Conservation (phyloP, 2,888 invertebrate species). For the Diplolepis rosae region DNA sequence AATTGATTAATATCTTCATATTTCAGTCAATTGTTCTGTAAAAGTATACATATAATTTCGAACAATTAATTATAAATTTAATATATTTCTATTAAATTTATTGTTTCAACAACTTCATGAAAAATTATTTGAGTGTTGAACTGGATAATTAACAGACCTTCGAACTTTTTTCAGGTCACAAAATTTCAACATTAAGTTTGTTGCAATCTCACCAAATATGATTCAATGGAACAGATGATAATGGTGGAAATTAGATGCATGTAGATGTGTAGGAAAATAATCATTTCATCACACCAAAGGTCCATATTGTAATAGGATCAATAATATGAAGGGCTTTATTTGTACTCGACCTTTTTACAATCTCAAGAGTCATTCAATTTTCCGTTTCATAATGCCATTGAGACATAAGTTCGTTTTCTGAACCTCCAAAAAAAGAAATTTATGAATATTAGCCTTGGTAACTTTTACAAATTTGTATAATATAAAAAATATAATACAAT, state of each 20-base stretch:
- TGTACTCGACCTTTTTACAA: not conserved
- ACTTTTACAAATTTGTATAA: not conserved
- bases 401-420: not conserved
- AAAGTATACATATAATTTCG: no score
- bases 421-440: not conserved
- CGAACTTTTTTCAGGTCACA: not conserved
- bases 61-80: no score
- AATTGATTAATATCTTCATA: no score
- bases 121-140: not conserved
- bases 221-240: not conserved
- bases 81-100: no score
- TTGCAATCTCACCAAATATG: not conserved
- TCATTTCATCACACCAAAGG: conserved; percentile 1
- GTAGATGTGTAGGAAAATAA: no score
- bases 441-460: not conserved
- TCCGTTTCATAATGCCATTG: conserved; percentile 26
- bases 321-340: conserved; percentile 28
- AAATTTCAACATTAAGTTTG: not conserved
- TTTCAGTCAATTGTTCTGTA: no score
- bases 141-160: not conserved
- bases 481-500: not conserved
- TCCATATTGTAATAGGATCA: conserved; percentile 20
- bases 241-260: not conserved
- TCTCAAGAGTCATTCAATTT: not conserved
- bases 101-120: no score